phyloP scores from a whole-genome alignment of 2,888 invertebrate species.

The Epirrhoe tristata region DNA sequence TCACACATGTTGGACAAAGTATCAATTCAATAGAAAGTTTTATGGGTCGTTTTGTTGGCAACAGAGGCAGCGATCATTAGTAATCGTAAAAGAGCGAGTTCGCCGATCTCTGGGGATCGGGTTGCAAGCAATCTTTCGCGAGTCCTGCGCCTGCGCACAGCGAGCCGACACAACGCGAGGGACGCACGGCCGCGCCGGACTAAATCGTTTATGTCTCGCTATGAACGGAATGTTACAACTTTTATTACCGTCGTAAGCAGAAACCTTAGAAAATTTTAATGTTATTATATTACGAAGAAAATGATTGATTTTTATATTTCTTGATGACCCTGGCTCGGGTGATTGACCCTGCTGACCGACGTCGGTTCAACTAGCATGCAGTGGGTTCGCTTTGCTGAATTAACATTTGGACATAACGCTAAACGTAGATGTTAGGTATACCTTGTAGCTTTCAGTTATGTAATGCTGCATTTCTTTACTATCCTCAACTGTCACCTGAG shows the following conservation, averaged over 20 bases:
- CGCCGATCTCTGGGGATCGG: slow-evolving; percentile 26
- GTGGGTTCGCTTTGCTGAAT: too few relatives aligned
- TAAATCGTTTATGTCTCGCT: background rate
- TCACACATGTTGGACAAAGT: background rate
- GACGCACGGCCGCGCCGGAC: background rate
- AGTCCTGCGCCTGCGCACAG: slow-evolving; percentile 20
- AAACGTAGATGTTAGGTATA: too few relatives aligned
- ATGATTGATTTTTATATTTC: background rate
- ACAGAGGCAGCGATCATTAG: slow-evolving; percentile 11
- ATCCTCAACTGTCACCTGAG: too few relatives aligned
- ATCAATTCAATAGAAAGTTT: slow-evolving; percentile 4
- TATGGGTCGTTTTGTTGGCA: background rate
- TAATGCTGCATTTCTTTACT: too few relatives aligned
- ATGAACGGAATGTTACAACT: background rate
- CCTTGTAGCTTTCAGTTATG: too few relatives aligned
- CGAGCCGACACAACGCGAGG: background rate
- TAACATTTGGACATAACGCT: too few relatives aligned
- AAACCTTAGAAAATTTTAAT: background rate
- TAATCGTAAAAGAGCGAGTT: background rate
- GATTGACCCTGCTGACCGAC: too few relatives aligned
- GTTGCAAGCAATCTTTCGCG: slow-evolving; percentile 24
- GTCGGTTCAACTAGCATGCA: too few relatives aligned
- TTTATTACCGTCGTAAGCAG: background rate
- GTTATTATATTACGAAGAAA: background rate
- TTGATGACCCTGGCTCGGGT: background rate